Evolutionary conservation across 2,888 invertebrate genomes (phyloP).

Genomic region (Pseudolycoriella hygida): DNA sequence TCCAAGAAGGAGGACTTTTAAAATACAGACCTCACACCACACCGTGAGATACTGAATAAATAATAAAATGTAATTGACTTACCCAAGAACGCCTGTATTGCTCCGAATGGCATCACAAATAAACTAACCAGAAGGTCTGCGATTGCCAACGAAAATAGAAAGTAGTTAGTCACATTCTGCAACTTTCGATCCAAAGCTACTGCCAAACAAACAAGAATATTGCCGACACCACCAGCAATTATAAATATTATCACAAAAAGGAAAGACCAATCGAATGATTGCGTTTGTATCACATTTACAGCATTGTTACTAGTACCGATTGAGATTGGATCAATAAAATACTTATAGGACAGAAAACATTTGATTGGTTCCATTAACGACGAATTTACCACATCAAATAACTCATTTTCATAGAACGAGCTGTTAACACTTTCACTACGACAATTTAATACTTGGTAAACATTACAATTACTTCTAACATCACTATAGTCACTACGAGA

Average conservation of each 20-base stretch:
- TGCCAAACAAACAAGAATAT: conserved; percentile 84
- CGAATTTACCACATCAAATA: conserved; percentile 5
- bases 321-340: neutral
- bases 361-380: conserved; percentile 2
- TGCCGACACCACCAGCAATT: conserved; percentile 75
- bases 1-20: too few relatives aligned
- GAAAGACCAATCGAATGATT: conserved; percentile 59
- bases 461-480: conserved; percentile 1
- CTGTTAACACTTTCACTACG: conserved; percentile 5
- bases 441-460: conserved; percentile 7
- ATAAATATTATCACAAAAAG: conserved; percentile 72
- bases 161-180: conserved; percentile 93
- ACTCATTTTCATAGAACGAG: conserved; percentile 7
- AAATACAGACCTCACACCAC: too few relatives aligned
- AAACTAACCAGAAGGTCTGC: conserved; percentile 86
- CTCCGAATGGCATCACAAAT: conserved; percentile 91
- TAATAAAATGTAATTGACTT: conserved; percentile 26
- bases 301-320: neutral
- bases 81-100: conserved; percentile 87
- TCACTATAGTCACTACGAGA: neutral
- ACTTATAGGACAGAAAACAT: conserved; percentile 4
- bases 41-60: too few relatives aligned
- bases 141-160: conserved; percentile 79
- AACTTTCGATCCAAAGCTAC: conserved; percentile 76
- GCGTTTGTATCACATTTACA: neutral